Base-by-base conservation (phyloP, 2,797 vertebrate species). In the Momotus momota region DNA sequence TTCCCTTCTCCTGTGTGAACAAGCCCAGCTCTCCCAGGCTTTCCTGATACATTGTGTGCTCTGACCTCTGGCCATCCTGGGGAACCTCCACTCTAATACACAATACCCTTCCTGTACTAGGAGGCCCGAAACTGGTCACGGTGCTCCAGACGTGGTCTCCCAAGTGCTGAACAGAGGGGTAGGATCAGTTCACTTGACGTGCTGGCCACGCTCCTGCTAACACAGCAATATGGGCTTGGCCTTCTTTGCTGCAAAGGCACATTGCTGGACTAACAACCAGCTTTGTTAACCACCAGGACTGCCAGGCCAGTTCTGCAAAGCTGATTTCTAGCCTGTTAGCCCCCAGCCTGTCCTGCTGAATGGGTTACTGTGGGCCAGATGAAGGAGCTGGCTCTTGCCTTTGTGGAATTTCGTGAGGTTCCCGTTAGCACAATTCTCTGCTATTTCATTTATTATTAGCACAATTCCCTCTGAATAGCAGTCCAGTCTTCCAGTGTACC, bases 81-180 rank as follows among this genome's bases (percentile, higher is more conserved):
- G 51, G 79, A 73, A 65, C n/a, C n/a, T 72, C 20, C 19, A 46
- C 18, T 55, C 33, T 3, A 20, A 20, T 26, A 17, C 5, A 78
- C 49, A 49, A 35, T 45, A 5, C 79, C 33, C 66, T 55, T 20
- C 15, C 48, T 33, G 9, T 45, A 61, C 35, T 2, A 45, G 12
- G 0, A 0, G 13, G 8, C 9, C 18, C 67, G 35, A 62, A 79
- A 70, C 18, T 12, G 22, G 54, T 31, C 29, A 52, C 1, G 2
- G 19, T n/a, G 48, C 22, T 82, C 61, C 33, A 82, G 57, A 73
- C 4, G 8, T 0, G 4, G n/a, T 66, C 67, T 70, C 35, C 4
- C 4, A 73, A 35, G 13, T 33, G 25, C 49, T 65, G n/a, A 92
- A 57, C 29, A 77, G 46, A 83, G 17, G 6, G 27, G 14, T 86